Percentiles rank a stretch among this genome's conserved stretches.
phyloP scores from a whole-genome alignment of 2,888 invertebrate species.

The Nomada ruficornis region DNA sequence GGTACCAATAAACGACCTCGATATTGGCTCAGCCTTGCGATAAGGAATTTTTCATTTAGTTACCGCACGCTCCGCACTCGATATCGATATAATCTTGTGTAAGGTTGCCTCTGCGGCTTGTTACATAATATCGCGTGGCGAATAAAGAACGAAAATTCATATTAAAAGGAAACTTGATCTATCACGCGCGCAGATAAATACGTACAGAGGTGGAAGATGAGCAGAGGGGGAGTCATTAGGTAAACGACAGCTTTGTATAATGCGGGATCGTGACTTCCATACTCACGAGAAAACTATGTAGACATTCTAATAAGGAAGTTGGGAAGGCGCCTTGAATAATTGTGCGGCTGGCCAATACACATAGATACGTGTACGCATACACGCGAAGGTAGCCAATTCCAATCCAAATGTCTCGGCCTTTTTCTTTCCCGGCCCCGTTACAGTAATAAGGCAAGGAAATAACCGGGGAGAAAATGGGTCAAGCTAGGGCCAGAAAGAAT shows the following conservation, averaged over 20 bases:
- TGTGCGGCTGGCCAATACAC: no score
- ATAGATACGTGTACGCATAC: no score
- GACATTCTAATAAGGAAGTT: background rate
- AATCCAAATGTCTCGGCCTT: no score
- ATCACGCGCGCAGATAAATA: background rate
- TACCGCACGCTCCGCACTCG: constrained; percentile 6
- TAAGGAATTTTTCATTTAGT: constrained; percentile 54
- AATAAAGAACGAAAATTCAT: background rate
- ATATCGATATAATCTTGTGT: constrained; percentile 5
- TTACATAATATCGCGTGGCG: constrained; percentile 21
- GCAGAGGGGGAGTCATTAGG: background rate
- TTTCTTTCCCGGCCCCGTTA: no score
- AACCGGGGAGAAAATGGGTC: background rate
- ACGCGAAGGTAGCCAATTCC: no score
- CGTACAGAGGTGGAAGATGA: background rate
- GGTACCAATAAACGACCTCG: constrained; percentile 43
- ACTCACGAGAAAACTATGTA: no score
- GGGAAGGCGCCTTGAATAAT: no score
- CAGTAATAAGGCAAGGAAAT: background rate
- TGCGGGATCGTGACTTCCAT: no score
- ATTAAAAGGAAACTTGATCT: background rate
- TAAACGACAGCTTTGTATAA: background rate
- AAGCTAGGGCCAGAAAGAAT: constrained; percentile 1
- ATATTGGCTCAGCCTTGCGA: constrained; percentile 18
- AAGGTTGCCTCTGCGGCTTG: constrained; percentile 31